These are phyloP conservation scores for Micrastur ruficollis DNA, from an alignment of 2,797 vertebrate genomes.

Conservation along the genomic window DNA sequence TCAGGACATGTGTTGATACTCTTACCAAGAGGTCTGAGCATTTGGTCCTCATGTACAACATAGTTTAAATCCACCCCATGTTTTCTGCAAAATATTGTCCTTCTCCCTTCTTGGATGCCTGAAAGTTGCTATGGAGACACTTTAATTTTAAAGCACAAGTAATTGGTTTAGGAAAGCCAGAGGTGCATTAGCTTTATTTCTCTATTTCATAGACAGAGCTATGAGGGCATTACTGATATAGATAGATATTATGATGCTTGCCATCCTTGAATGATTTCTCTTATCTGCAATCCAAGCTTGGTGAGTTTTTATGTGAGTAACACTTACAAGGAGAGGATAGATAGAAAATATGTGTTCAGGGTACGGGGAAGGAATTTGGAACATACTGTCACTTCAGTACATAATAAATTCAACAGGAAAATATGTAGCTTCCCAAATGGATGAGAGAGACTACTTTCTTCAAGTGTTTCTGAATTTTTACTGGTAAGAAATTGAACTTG, in stretches of 20 bases:
- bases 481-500: neutral
- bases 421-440: neutral
- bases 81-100: neutral
- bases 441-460: neutral
- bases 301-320: neutral
- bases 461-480: neutral
- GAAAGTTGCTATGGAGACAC: neutral
- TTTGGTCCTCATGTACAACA: neutral
- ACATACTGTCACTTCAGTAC: neutral
- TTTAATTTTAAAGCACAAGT: constrained; percentile 9
- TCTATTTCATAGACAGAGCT: neutral
- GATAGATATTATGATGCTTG: neutral
- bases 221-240: neutral
- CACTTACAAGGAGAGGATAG: neutral
- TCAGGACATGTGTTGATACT: neutral
- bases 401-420: neutral
- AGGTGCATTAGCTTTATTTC: neutral
- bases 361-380: neutral
- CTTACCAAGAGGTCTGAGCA: neutral
- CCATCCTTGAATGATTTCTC: neutral
- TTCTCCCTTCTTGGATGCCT: neutral
- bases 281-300: neutral
- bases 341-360: neutral
- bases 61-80: neutral
- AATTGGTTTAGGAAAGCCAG: neutral